Conservation (phyloP, 1,140 invertebrate genomes). For the Diplogasteroides magnus region DNA sequence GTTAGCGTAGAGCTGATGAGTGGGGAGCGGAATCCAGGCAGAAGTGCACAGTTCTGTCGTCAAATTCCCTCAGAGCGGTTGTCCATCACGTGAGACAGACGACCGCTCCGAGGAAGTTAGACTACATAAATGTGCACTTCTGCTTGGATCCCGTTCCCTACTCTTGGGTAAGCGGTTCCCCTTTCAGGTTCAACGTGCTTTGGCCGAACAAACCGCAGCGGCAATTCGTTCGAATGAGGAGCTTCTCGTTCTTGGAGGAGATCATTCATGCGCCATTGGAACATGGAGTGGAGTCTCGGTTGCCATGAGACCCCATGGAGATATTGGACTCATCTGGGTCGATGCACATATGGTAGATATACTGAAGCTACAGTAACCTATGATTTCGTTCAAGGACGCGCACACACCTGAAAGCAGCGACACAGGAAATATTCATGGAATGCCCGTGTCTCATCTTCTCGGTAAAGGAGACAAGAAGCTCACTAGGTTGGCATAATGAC, state of each 20-base stretch:
- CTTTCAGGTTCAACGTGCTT: constrained; percentile 32
- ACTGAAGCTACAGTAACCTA: constrained; percentile 10
- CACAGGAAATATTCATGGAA: constrained; percentile 44
- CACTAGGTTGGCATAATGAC: no score
- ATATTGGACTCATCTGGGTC: constrained; percentile 46
- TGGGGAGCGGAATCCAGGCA: no score
- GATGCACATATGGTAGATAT: constrained; percentile 42
- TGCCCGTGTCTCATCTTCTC: constrained; percentile 44
- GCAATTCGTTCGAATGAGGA: constrained; percentile 31
- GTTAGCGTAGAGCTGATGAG: no score
- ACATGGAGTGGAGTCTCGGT: constrained; percentile 43
- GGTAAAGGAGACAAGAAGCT: constrained; percentile 39
- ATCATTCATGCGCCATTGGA: constrained; percentile 46
- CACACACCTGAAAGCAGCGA: constrained; percentile 36
- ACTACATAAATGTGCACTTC: no score
- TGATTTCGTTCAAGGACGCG: constrained; percentile 33
- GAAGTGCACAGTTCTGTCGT: no score
- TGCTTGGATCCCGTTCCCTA: no score
- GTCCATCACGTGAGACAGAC: no score
- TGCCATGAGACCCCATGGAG: constrained; percentile 35
- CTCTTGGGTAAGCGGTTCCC: no score
- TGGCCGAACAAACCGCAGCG: constrained; percentile 28
- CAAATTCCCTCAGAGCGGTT: no score
- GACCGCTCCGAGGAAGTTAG: no score
- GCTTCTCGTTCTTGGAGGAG: constrained; percentile 43